Conservation (phyloP, 2,797 vertebrate species). For the Sebastes nivosus region DNA sequence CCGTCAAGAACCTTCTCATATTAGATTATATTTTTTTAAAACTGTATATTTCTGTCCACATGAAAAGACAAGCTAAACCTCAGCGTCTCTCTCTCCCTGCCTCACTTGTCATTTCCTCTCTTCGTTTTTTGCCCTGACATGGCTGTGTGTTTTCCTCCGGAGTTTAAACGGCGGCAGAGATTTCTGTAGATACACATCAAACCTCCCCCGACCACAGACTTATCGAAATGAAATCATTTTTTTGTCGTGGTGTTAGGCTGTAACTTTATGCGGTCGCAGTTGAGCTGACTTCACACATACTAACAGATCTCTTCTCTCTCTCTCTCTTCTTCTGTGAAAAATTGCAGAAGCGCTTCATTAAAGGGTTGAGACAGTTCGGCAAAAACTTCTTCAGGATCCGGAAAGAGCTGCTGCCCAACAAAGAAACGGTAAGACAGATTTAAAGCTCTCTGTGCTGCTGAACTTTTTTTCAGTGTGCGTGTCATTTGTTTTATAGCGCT, state of each 20-base stretch:
- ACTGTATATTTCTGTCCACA: slow-evolving; percentile 32
- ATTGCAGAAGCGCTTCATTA: slow-evolving; percentile 97
- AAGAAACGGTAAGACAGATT: slow-evolving; percentile 92
- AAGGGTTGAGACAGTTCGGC: slow-evolving; percentile 97
- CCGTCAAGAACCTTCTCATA: slow-evolving; percentile 1
- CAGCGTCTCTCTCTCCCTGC: slow-evolving; percentile 58
- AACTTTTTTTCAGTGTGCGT: slow-evolving; percentile 15
- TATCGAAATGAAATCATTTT: slow-evolving; percentile 51
- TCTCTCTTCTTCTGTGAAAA: slow-evolving; percentile 43
- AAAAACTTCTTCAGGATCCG: slow-evolving; percentile 99
- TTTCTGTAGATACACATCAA: slow-evolving; percentile 62
- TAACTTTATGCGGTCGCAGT: slow-evolving; percentile 51
- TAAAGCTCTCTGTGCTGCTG: slow-evolving; percentile 6
- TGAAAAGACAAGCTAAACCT: slow-evolving; percentile 55
- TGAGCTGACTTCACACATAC: slow-evolving; percentile 56
- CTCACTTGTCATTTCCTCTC: slow-evolving; percentile 78
- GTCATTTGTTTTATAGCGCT: slow-evolving; percentile 17
- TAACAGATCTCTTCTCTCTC: slow-evolving; percentile 46
- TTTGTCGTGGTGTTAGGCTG: slow-evolving; percentile 40
- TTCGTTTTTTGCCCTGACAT: slow-evolving; percentile 57
- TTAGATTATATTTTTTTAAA: not conserved
- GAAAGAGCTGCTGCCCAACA: slow-evolving; percentile 98
- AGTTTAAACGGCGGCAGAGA: slow-evolving; percentile 61
- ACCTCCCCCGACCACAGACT: slow-evolving; percentile 57
- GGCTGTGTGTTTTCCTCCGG: slow-evolving; percentile 59